These are phyloP conservation scores for Drosophila simulans DNA, from an alignment of 1,140 invertebrate species.

Conservation along the genomic window DNA sequence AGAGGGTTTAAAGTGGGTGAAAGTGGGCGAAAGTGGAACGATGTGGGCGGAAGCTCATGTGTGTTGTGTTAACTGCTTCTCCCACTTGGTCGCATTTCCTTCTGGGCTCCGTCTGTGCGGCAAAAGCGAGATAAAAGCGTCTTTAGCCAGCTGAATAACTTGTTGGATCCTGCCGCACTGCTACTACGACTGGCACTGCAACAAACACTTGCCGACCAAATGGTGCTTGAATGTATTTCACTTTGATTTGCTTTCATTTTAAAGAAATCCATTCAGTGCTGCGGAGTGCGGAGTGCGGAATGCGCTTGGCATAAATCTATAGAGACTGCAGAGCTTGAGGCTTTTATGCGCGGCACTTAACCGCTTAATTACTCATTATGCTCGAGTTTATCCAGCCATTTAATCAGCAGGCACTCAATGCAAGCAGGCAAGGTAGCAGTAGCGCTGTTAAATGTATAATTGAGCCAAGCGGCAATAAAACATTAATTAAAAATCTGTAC, in stretches of 20 bases:
- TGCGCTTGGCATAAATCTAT: slow-evolving; percentile 50
- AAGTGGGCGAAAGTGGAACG: not conserved
- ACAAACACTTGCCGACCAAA: slow-evolving; percentile 55
- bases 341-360: slow-evolving; percentile 45
- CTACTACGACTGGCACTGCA: not conserved
- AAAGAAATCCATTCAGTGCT: slow-evolving; percentile 37
- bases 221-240: slow-evolving; percentile 62
- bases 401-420: slow-evolving; percentile 41
- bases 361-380: slow-evolving; percentile 51
- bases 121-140: slow-evolving; percentile 65
- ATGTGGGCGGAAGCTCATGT: slow-evolving; percentile 29
- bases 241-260: slow-evolving; percentile 56
- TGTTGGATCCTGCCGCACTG: slow-evolving; percentile 31
- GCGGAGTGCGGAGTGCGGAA: slow-evolving; percentile 8
- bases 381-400: slow-evolving; percentile 40
- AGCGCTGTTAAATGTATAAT: slow-evolving; percentile 43
- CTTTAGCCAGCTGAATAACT: slow-evolving; percentile 53
- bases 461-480: slow-evolving; percentile 44
- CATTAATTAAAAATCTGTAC: slow-evolving; percentile 44
- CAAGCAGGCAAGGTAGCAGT: slow-evolving; percentile 31
- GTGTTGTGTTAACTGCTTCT: slow-evolving; percentile 63
- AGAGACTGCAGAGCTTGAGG: slow-evolving; percentile 16
- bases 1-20: not conserved
- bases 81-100: slow-evolving; percentile 49
- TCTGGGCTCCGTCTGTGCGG: slow-evolving; percentile 26